phyloP scores from a whole-genome alignment of 2,888 invertebrate genomes.

The Caenorhabditis macrosperma region DNA sequence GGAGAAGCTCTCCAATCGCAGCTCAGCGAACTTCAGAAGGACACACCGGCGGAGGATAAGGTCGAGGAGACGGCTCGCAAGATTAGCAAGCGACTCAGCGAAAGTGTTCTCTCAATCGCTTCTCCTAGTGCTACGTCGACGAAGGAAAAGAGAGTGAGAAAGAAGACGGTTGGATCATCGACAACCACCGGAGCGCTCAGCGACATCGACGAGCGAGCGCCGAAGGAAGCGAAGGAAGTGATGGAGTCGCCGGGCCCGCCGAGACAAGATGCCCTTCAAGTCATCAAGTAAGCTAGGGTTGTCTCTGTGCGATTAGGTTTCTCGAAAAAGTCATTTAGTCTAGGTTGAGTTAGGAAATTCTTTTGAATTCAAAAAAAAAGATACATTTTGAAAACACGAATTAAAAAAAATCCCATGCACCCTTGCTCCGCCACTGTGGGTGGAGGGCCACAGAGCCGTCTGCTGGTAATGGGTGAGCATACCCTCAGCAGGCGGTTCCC shows the following conservation, averaged over 20 bases:
- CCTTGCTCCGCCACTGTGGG: no score
- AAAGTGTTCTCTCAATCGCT: slow-evolving; percentile 58
- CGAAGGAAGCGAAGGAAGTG: slow-evolving; percentile 67
- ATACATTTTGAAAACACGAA: no score
- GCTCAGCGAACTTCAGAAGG: slow-evolving; percentile 70
- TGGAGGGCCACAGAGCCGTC: no score
- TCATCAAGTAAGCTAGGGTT: no score
- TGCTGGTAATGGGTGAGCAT: no score
- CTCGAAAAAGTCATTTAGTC: no score
- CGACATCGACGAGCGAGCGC: slow-evolving; percentile 67
- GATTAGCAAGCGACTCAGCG: slow-evolving; percentile 60
- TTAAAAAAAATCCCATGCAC: no score
- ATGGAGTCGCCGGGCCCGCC: slow-evolving; percentile 83
- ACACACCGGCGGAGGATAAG: slow-evolving; percentile 42
- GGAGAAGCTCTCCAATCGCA: slow-evolving; percentile 81
- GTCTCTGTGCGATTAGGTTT: no score
- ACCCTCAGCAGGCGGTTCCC: no score
- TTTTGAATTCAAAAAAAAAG: no score
- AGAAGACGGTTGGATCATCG: slow-evolving; percentile 60
- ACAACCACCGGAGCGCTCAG: no score
- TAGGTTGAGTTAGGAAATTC: no score
- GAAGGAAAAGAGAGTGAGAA: slow-evolving; percentile 43
- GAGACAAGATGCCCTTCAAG: slow-evolving; percentile 90
- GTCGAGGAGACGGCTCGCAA: slow-evolving; percentile 57
- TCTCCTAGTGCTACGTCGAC: slow-evolving; percentile 19